Evolutionary conservation across 2,888 invertebrate genomes (phyloP).

Genomic region (Crossocerus cetratus): DNA sequence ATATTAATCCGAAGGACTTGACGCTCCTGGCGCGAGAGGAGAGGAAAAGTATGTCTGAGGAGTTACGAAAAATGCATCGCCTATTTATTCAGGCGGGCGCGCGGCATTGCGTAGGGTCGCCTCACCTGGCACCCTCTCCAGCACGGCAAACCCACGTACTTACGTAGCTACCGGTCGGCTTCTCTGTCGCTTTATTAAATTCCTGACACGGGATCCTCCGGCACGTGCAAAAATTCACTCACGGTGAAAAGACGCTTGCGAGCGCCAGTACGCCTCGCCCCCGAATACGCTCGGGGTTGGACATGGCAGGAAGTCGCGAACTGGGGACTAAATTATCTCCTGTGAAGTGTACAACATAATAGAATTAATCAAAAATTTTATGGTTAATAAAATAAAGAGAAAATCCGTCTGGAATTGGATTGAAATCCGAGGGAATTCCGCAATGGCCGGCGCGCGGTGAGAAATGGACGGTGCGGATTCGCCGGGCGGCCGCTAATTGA

Average conservation of each 20-base stretch:
- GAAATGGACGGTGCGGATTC: too few species aligned
- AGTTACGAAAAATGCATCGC: slow-evolving; percentile 36
- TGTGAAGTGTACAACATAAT: too few species aligned
- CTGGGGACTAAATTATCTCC: neutral
- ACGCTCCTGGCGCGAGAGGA: neutral
- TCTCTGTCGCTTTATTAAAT: slow-evolving; percentile 74
- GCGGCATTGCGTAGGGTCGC: slow-evolving; percentile 22
- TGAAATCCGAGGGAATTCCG: neutral
- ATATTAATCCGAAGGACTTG: neutral
- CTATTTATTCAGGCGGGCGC: slow-evolving; percentile 29
- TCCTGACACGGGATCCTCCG: slow-evolving; percentile 69
- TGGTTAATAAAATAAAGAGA: neutral
- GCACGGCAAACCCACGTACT: slow-evolving; percentile 3
- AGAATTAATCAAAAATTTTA: neutral
- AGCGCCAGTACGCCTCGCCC: slow-evolving; percentile 23
- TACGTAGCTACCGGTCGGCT: slow-evolving; percentile 40
- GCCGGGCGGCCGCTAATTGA: slow-evolving; percentile 67
- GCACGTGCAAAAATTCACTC: slow-evolving; percentile 74
- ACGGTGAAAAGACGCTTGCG: slow-evolving; percentile 34
- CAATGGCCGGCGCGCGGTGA: too few species aligned
- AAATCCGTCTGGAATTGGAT: neutral
- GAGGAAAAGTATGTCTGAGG: slow-evolving; percentile 28
- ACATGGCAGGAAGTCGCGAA: neutral
- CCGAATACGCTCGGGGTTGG: slow-evolving; percentile 18
- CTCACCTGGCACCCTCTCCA: slow-evolving; percentile 38